phyloP scores from a whole-genome alignment of 2,888 invertebrate genomes.

The Helobdella robusta region DNA sequence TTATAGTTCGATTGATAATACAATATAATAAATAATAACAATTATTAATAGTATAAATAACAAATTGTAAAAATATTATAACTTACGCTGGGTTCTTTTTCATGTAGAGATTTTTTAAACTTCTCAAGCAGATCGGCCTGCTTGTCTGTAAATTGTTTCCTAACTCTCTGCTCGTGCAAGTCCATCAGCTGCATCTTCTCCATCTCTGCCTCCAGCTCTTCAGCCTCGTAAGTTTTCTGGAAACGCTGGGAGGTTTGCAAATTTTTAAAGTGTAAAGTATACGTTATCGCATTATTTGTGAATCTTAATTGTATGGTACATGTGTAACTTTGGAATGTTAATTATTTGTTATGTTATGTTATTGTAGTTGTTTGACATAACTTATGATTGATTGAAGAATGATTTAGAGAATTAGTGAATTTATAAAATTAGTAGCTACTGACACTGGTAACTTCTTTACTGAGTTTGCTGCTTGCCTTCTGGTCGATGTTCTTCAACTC shows the following conservation, averaged over 20 bases:
- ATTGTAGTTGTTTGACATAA: background rate
- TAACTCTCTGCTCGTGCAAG: constrained; percentile 90
- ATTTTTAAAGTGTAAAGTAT: too few relatives aligned
- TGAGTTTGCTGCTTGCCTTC: constrained; percentile 84
- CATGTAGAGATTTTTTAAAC: constrained; percentile 65
- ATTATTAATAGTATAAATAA: too few relatives aligned
- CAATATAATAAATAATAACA: too few relatives aligned
- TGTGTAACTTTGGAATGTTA: background rate
- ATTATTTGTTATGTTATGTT: background rate
- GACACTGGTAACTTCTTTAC: constrained; percentile 61
- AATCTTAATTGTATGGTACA: too few relatives aligned
- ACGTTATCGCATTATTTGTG: too few relatives aligned
- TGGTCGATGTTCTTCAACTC: constrained; percentile 87
- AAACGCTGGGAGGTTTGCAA: too few relatives aligned
- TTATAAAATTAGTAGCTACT: too few relatives aligned
- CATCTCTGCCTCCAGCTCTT: constrained; percentile 90
- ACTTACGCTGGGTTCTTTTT: too few relatives aligned
- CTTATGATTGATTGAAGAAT: background rate
- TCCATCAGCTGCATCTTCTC: constrained; percentile 90
- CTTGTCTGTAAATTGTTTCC: constrained; percentile 81
- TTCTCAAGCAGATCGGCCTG: constrained; percentile 89
- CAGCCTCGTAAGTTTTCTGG: constrained; percentile 82
- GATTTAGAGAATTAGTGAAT: too few relatives aligned
- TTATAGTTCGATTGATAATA: too few relatives aligned
- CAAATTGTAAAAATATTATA: too few relatives aligned